Evolutionary conservation across 2,797 vertebrate genomes (phyloP), one percentile per base, ranked within the genome.

Genomic region (Astyanax mexicanus): DNA sequence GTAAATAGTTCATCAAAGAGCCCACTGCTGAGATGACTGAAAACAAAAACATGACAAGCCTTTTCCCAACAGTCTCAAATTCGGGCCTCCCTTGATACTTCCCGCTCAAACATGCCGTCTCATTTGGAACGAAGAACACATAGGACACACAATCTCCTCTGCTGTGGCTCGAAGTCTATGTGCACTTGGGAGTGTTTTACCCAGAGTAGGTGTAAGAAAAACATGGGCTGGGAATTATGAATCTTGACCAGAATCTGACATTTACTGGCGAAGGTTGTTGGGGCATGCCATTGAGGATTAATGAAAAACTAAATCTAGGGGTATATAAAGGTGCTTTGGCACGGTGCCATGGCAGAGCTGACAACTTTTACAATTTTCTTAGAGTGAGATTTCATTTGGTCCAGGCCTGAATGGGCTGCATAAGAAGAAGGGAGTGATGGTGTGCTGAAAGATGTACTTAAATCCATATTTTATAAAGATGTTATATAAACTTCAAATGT

Each of bases 1-100:
- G 61, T 65, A 66, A 77, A 72, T 29, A 49, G 21, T 40, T 77
- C 51, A 57, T 77, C 62, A 67, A 10, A 8, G 52, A 55, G 15
- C 35, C 45, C 62, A 65, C 17, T 42, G 40, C 61, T 52, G 69
- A 55, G 35, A 66, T 32, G 52, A 4, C 19, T 4, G 21, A 55
- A 54, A 58, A 65, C 45, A 62, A 49, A 69, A 69, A 76, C 45
- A 64, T 37, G 1, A 25, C 15, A 19, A 45, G 75, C 11, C 27
- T 37, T 65, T 76, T 55, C 51, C 60, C 38, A 47, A 72, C 69
- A 47, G 42, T 55, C 69, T 58, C 69, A 71, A 13, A 32, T 61
- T 47, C 40, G 38, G 69, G 35, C 38, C 69, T 60, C 55, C 54
- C 42, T 47, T 27, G 67, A 54, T 29, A 47, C 15, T 60, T 60